These are phyloP conservation scores for Tillus elongatus DNA, from an alignment of 2,888 invertebrate genomes.

Conservation along the genomic window DNA sequence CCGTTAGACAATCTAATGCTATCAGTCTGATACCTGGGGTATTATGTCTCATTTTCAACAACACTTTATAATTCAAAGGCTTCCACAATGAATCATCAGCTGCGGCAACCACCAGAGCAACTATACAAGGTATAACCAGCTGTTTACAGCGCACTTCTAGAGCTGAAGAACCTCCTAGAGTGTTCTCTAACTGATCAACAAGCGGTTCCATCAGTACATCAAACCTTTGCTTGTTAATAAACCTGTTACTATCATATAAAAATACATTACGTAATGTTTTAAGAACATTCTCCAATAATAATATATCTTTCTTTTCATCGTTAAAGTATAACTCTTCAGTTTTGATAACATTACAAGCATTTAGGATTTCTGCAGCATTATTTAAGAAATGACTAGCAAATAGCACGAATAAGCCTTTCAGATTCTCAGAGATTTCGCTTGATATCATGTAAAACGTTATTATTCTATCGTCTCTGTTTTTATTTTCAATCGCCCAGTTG, in stretches of 20 bases:
- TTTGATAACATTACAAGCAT: slow-evolving; percentile 60
- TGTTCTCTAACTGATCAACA: slow-evolving; percentile 81
- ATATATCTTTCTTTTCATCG: slow-evolving; percentile 49
- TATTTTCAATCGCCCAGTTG: slow-evolving; percentile 71
- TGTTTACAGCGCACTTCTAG: slow-evolving; percentile 52
- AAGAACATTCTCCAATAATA: slow-evolving; percentile 61
- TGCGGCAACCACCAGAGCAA: slow-evolving; percentile 72
- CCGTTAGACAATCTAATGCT: slow-evolving; percentile 63
- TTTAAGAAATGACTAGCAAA: slow-evolving; percentile 80
- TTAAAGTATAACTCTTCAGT: slow-evolving; percentile 45
- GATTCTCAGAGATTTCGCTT: slow-evolving; percentile 64
- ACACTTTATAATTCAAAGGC: slow-evolving; percentile 78
- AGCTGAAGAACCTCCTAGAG: slow-evolving; percentile 51
- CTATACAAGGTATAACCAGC: slow-evolving; percentile 67
- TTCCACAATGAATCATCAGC: slow-evolving; percentile 86
- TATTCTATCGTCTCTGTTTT: slow-evolving; percentile 53
- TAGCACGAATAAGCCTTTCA: slow-evolving; percentile 82
- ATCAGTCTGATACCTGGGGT: slow-evolving; percentile 65
- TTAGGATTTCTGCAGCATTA: slow-evolving; percentile 67
- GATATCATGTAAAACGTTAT: slow-evolving; percentile 81
- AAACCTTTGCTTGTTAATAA: slow-evolving; percentile 77
- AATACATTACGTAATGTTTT: slow-evolving; percentile 70
- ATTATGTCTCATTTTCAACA: slow-evolving; percentile 76
- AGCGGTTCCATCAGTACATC: slow-evolving; percentile 76
- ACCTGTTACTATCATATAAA: slow-evolving; percentile 72